Base-by-base conservation (phyloP, 2,113 vertebrate genomes). In the Trematocara macrostoma region DNA sequence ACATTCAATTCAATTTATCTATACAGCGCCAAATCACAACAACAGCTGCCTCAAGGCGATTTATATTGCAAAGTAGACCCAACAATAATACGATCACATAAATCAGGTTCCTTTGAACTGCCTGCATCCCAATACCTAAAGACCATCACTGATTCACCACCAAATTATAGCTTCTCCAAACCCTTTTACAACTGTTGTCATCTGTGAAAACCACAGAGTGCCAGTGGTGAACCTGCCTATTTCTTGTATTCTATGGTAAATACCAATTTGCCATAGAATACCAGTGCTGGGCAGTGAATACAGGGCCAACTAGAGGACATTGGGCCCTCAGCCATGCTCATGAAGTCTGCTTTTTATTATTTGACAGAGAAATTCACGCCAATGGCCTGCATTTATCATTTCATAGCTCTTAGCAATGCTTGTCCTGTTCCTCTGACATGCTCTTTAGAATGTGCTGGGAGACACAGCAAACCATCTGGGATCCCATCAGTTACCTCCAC, bases 1-100 rank as follows among this genome's bases (percentile, higher is more conserved):
- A 64, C 59, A 64, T 64, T 64, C 16, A 64, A 11, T 35, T 61
- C 16, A 35, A 61, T 61, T 35, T 11, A 64, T 64, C 2, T 64
- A 35, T 61, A 11, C 3, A 34, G 29, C 1, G 15, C 57, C 15
- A 34, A 34, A 61, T 34, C 29, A 61, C 29, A 59, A 59, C 29
- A 59, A 59, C 56, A 59, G 15, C 29, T 1, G 0, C 29, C 15
- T 34, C 57, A 34, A 34, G 57, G 57, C 0, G 0, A 18, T 61
- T 61, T 61, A 61, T 61, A 34, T 34, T 61, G 57, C 29, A 61
- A 34, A 5, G 15, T 18, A 1, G 29, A 61, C 31, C 16, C 31
- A 35, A 35, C 0, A 61, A 35, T 61, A 61, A 34, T 61, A 35
- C 2, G 0, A 35, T 59, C 29, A 59, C 29, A 34, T 61, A 61